Evolutionary conservation across 2,888 invertebrate species (phyloP).

Genomic region (Steinernema hermaphroditum): DNA sequence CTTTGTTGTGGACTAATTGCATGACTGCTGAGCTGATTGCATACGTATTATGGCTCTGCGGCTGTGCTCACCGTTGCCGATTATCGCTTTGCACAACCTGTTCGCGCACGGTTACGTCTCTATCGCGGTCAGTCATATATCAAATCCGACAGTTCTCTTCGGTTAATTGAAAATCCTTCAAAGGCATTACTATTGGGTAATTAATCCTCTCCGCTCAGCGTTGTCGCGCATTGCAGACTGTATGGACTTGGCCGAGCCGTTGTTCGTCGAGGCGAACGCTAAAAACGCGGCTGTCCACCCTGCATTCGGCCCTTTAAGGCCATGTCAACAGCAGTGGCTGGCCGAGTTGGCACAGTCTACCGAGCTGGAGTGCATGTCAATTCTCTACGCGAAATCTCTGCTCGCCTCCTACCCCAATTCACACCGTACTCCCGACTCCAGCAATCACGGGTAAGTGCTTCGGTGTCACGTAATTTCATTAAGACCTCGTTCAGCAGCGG

Average conservation of each 20-base stretch:
- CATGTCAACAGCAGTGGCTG: slow-evolving; percentile 42
- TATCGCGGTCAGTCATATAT: slow-evolving; percentile 24
- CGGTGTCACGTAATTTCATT: slow-evolving; percentile 34
- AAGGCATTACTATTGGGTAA: slow-evolving; percentile 25
- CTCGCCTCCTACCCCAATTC: slow-evolving; percentile 36
- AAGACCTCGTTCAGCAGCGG: slow-evolving; percentile 37
- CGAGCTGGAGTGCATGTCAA: slow-evolving; percentile 55
- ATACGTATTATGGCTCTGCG: slow-evolving; percentile 4
- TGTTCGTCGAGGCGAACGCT: background rate
- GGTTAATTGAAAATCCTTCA: slow-evolving; percentile 28
- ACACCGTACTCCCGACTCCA: background rate
- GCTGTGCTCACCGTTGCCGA: slow-evolving; percentile 26
- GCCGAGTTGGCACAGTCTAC: slow-evolving; percentile 39
- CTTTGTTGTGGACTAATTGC: slow-evolving; percentile 21
- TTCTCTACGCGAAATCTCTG: slow-evolving; percentile 59
- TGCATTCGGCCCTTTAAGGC: background rate
- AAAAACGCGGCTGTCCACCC: background rate
- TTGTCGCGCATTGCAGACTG: slow-evolving; percentile 1
- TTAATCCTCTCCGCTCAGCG: background rate
- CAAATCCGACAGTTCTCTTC: slow-evolving; percentile 21
- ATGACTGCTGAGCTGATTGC: background rate
- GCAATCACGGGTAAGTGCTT: slow-evolving; percentile 30
- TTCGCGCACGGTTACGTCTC: slow-evolving; percentile 18
- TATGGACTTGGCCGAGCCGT: slow-evolving; percentile 19
- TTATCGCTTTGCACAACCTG: slow-evolving; percentile 25